Evolutionary conservation across 1,140 invertebrate genomes (phyloP), one percentile per base, ranked within the genome.

Genomic region (Fopius arisanus): DNA sequence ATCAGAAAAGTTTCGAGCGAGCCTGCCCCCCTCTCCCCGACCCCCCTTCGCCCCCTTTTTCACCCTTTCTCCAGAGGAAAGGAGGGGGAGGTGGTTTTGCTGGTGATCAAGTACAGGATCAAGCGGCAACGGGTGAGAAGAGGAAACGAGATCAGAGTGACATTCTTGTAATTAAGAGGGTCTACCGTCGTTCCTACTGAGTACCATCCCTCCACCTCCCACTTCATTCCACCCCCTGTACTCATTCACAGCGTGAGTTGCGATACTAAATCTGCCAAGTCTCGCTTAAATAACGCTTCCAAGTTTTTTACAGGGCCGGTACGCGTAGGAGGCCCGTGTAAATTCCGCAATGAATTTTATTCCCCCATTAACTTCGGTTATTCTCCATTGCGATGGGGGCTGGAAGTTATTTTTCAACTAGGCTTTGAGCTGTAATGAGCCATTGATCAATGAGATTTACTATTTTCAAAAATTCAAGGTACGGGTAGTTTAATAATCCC

Each of bases 101-200:
- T 66, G 5, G 63, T 31, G 63, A 31, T 29, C 33, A 33, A 33
- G 10, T 68, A 26, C 23, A 68, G 54, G 21, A 41, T 68, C 23
- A 33, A 68, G 14, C 7, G 21, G 31, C 21, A 48, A 40, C 21
- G 37, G 23, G 33, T 10, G 66, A 59, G 6, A 26, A 26, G 54
- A 14, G 51, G 28, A 14, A 16, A 77, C 62, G 75, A 76, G 43
- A 59, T 59, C 54, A 59, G 10, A 77, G 75, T 77, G 78, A 78
- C 79, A 80, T 80, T 78, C 71, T 48, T 62, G 76, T 77, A 82
- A 82, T 80, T 81, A 80, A 80, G 54, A 51, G 54, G 54, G 21
- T 59, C 19, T 28, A 26, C 54, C 6, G 9, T 28, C 54, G 23
- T 59, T 23, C 23, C 54, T 48, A n/a, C 43, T 19, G n/a, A n/a